phyloP scores from a whole-genome alignment of 2,888 invertebrate species.

The Drosophila conformis region DNA sequence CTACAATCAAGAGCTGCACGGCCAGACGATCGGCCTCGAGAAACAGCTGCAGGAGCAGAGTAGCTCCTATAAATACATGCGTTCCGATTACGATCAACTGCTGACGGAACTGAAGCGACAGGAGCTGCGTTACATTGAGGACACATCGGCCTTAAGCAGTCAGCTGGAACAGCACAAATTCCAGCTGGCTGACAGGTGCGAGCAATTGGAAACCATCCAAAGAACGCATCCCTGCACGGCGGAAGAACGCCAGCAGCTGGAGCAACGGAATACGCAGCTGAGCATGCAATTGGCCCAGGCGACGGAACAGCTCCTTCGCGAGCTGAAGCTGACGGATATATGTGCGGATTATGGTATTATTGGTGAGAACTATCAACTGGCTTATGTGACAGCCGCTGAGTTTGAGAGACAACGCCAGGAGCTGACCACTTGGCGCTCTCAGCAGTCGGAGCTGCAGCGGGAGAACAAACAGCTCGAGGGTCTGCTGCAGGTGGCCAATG shows the following conservation, averaged over 20 bases:
- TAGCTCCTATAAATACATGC: conserved; percentile 79
- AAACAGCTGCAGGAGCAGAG: conserved; percentile 65
- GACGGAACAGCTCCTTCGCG: conserved; percentile 71
- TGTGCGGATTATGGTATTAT: conserved; percentile 82
- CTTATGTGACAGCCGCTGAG: conserved; percentile 81
- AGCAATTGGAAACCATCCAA: conserved; percentile 45
- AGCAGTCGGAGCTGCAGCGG: conserved; percentile 67
- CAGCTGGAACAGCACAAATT: conserved; percentile 66
- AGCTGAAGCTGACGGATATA: conserved; percentile 70
- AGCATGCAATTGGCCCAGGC: conserved; percentile 79
- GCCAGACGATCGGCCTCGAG: conserved; percentile 69
- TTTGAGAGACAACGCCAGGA: conserved; percentile 72
- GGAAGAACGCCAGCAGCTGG: conserved; percentile 75
- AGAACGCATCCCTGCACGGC: conserved; percentile 50
- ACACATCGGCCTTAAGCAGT: conserved; percentile 65
- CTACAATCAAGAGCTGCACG: conserved; percentile 71
- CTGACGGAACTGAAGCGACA: conserved; percentile 66
- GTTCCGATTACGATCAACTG: conserved; percentile 80
- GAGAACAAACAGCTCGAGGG: conserved; percentile 80
- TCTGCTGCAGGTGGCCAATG: conserved; percentile 79
- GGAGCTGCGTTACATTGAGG: conserved; percentile 73
- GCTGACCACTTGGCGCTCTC: conserved; percentile 48
- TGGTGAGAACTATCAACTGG: conserved; percentile 80
- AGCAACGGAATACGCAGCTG: conserved; percentile 68
- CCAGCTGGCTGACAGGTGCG: conserved; percentile 28